Base-by-base conservation (phyloP, 2,888 invertebrate species). In the Cheilosia impressa region DNA sequence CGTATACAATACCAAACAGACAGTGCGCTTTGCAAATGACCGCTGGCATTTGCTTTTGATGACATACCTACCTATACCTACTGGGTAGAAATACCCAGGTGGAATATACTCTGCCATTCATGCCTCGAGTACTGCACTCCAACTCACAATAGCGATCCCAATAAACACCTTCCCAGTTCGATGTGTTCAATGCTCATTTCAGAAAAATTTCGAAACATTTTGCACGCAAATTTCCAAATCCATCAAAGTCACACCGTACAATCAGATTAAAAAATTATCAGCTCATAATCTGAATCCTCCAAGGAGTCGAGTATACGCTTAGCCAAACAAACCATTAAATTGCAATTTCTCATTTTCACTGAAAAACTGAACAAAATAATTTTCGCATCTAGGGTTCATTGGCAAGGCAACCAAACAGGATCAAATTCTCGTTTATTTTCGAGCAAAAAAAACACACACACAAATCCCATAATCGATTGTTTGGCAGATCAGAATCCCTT, bases 321-420 rank as follows among this genome's bases (percentile, higher is more conserved):
- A 82, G 66, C 69, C 83, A 87, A 87, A 87, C 87, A 87, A 80
- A 77, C 87, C 80, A 87, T 83, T 73, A 82, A 87, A 87, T 78
- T 69, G 73, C 62, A 80, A 83, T 87, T 87, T 80, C 79, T 55
- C 57, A 76, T 80, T 76, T 22, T 34, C 38, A 47, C 53, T 71
- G 43, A 53, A 60, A 53, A 62, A 38, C 6, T 38, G 15, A 78
- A 17, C 45, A 68, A 62, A 71, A 38, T 53, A 22, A 62, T 75
- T 62, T 82, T 79, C 71, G 57, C 79, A 83, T 79, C 75, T 58
- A 55, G 5, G 65, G 45, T n/a, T 62, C 60, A 68, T 34, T 52
- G 52, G 43, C 52, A 62, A 60, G 45, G 15, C 47, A 65, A 58
- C 47, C 31, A 57, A 72, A 41, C 57, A 72, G 27, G 53, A 65